A percentile compares a stretch with the other conserved stretches of the same genome.
These are phyloP conservation scores for Accipiter cooperii DNA, from an alignment of 2,113 vertebrate genomes.

Conservation along the genomic window DNA sequence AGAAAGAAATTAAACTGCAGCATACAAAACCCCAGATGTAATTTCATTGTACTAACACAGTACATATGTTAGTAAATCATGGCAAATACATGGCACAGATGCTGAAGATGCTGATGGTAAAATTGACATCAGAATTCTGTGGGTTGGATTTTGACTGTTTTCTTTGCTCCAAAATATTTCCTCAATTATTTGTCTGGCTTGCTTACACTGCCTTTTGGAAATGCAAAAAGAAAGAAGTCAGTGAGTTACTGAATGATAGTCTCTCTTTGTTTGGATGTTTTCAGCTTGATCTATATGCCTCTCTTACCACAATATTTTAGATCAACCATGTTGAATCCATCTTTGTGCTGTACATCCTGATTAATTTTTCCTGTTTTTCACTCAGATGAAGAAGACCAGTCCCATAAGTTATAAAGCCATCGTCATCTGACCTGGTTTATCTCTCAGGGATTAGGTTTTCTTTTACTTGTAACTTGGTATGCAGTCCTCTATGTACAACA, in stretches of 20 bases:
- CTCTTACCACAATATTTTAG: background rate
- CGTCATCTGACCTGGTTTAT: background rate
- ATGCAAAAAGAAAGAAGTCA: background rate
- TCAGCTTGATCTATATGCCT: background rate
- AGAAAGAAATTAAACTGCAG: too few relatives aligned
- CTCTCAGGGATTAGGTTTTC: background rate
- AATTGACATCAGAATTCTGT: background rate
- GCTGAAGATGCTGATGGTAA: background rate
- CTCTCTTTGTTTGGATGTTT: background rate
- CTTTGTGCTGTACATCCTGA: background rate
- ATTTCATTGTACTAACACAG: background rate
- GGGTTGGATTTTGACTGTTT: background rate
- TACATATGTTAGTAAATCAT: background rate
- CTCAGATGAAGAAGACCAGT: background rate
- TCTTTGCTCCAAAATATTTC: background rate
- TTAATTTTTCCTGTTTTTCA: background rate
- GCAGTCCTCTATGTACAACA: accelerated
- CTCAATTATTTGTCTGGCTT: background rate
- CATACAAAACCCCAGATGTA: too few relatives aligned
- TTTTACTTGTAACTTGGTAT: background rate
- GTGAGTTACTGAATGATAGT: background rate
- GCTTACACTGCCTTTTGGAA: background rate
- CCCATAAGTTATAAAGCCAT: background rate
- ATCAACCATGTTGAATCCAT: background rate
- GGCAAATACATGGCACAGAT: background rate